Evolutionary conservation across 2,888 invertebrate genomes (phyloP).

Genomic region (Sussaba pulchella): DNA sequence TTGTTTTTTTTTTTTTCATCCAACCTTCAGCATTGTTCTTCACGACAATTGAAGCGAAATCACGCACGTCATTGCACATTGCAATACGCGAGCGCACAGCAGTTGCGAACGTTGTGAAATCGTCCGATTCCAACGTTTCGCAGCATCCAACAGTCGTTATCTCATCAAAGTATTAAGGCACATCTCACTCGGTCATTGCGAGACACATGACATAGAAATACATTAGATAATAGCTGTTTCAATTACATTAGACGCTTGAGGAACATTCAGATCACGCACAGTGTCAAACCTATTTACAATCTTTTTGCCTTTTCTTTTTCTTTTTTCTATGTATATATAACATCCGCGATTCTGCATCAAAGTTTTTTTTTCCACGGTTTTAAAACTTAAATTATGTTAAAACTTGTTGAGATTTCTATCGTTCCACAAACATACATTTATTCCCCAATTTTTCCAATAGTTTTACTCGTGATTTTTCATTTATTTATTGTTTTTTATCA

Average conservation of each 20-base stretch:
- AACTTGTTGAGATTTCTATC: conserved; percentile 26
- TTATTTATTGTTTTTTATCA: conserved; percentile 46
- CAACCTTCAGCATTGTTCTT: conserved; percentile 3
- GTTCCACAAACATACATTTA: neutral
- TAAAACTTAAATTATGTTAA: too few species aligned
- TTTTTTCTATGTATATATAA: too few species aligned
- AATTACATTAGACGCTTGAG: conserved; percentile 64
- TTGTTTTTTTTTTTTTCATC: neutral
- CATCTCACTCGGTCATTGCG: conserved; percentile 63
- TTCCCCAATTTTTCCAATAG: neutral
- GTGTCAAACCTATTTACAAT: conserved; percentile 75
- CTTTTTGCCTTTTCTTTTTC: too few species aligned
- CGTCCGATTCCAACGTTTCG: conserved; percentile 49
- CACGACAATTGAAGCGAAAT: conserved; percentile 24
- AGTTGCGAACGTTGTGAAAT: conserved; percentile 24
- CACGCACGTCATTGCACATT: conserved; percentile 1
- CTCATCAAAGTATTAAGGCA: conserved; percentile 69
- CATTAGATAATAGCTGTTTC: conserved; percentile 67
- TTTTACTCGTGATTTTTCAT: conserved; percentile 2
- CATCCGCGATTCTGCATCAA: too few species aligned
- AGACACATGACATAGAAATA: conserved; percentile 66
- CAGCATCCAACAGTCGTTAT: conserved; percentile 58
- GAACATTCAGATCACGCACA: conserved; percentile 68
- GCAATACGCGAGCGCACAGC: conserved; percentile 23
- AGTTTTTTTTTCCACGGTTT: too few species aligned